Percentiles rank a stretch among this genome's conserved stretches.
These are phyloP conservation scores for Phocides pigmalion DNA, from an alignment of 1,140 invertebrate species.

Conservation along the genomic window DNA sequence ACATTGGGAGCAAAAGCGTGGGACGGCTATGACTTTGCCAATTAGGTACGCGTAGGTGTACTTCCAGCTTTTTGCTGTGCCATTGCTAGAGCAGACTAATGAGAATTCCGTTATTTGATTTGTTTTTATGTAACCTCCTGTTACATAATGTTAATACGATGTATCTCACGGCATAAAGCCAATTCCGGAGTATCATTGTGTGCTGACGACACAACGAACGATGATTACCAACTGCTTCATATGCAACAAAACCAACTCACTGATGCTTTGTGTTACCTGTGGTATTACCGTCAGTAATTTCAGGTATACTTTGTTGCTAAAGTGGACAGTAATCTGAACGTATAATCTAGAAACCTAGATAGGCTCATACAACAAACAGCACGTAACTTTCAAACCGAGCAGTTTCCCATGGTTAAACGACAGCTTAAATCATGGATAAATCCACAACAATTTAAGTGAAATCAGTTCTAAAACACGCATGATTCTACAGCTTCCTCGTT, in stretches of 20 bases:
- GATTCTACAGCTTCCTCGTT: constrained; percentile 39
- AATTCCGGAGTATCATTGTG: constrained; percentile 25
- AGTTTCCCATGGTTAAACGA: constrained; percentile 43
- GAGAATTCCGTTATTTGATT: constrained; percentile 51
- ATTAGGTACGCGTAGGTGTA: constrained; percentile 36
- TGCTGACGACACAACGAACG: constrained; percentile 15
- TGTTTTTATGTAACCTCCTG: constrained; percentile 49
- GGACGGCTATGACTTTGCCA: constrained; percentile 55
- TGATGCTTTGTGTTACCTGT: constrained; percentile 4
- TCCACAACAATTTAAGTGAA: constrained; percentile 49
- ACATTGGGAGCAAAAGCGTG: constrained; percentile 53
- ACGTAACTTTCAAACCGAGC: constrained; percentile 20
- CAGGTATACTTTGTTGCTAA: constrained; percentile 14
- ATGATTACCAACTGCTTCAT: constrained; percentile 8
- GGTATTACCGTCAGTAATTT: constrained; percentile 7
- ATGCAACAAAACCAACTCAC: constrained; percentile 7
- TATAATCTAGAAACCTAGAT: constrained; percentile 24
- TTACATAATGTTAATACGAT: constrained; percentile 44
- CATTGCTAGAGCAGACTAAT: constrained; percentile 40
- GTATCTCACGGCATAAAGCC: constrained; percentile 33
- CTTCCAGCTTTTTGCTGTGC: constrained; percentile 46
- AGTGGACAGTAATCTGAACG: constrained; percentile 16
- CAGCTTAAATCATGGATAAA: constrained; percentile 29
- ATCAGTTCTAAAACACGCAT: constrained; percentile 44
- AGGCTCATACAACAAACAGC: neutral